Conservation (phyloP, 2,888 invertebrate species). For the Apodemia duryi region DNA sequence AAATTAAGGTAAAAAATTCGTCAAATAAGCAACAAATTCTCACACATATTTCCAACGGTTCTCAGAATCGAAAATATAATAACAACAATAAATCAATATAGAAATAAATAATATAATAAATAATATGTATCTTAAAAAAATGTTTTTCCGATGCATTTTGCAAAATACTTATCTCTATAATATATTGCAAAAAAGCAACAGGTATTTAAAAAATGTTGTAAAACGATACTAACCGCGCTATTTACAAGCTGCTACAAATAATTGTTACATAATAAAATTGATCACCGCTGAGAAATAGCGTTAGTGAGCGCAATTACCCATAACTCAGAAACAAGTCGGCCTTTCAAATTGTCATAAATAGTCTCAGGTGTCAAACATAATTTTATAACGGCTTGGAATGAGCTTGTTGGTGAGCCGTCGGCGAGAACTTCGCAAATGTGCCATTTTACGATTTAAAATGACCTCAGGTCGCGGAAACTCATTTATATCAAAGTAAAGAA, state of each 20-base stretch:
- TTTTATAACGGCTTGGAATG: slow-evolving; percentile 40
- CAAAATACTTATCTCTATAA: no score
- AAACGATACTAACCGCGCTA: slow-evolving; percentile 16
- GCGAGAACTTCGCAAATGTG: slow-evolving; percentile 28
- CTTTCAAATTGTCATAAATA: slow-evolving; percentile 48
- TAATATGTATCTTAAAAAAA: no score
- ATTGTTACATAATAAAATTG: slow-evolving; percentile 38
- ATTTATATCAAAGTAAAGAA: slow-evolving; percentile 35
- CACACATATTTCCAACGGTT: no score
- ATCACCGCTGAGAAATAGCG: slow-evolving; percentile 38
- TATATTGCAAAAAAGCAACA: background rate
- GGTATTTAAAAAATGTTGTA: slow-evolving; percentile 4
- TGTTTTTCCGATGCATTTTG: no score
- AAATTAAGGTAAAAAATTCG: no score
- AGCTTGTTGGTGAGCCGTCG: slow-evolving; percentile 32
- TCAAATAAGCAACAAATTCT: no score
- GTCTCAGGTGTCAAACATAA: slow-evolving; percentile 44
- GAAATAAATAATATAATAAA: no score
- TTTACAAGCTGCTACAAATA: slow-evolving; percentile 28
- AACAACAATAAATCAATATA: no score
- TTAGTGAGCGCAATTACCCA: slow-evolving; percentile 42
- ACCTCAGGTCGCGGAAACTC: slow-evolving; percentile 42
- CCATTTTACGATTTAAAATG: slow-evolving; percentile 37
- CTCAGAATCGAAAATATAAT: no score
- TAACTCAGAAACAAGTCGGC: slow-evolving; percentile 45